These are phyloP conservation scores for Drosophila aff. DNA, from an alignment of 1,140 invertebrate genomes.

Conservation along the genomic window DNA sequence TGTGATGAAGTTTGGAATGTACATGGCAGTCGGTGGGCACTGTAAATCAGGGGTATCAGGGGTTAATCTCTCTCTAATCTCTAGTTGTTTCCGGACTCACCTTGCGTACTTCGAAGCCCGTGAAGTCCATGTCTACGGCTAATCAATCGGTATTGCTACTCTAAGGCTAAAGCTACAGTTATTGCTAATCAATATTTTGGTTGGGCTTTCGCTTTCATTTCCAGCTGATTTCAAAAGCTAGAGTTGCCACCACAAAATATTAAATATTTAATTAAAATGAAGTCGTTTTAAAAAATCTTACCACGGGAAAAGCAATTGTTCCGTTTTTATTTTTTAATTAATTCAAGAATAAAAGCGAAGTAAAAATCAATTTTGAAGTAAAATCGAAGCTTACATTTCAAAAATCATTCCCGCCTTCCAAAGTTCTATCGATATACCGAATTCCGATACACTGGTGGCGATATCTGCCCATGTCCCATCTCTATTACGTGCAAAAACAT, in stretches of 20 bases:
- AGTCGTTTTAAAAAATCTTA: not conserved
- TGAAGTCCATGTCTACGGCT: slow-evolving; percentile 75
- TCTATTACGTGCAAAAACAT: slow-evolving; percentile 14
- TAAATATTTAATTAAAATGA: too few species aligned
- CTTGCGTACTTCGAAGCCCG: slow-evolving; percentile 79
- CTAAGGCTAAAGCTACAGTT: slow-evolving; percentile 43
- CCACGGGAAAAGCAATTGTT: accelerated
- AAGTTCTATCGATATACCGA: not conserved
- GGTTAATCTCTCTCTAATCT: too few species aligned
- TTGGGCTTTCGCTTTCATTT: slow-evolving; percentile 43
- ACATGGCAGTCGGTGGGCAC: slow-evolving; percentile 91
- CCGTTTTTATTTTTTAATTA: not conserved
- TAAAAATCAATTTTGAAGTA: too few species aligned
- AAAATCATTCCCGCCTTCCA: too few species aligned
- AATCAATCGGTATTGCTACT: slow-evolving; percentile 36
- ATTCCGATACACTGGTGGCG: not conserved
- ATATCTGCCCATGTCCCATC: not conserved
- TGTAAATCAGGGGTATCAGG: slow-evolving; percentile 71
- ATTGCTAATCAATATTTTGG: slow-evolving; percentile 75
- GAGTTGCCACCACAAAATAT: not conserved
- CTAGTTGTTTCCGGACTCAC: slow-evolving; percentile 6
- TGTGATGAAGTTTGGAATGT: slow-evolving; percentile 96
- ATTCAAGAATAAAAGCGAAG: not conserved
- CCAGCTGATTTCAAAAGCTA: slow-evolving; percentile 31
- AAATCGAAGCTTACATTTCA: too few species aligned